Conservation (phyloP, 2,797 vertebrate species). For the Australoheros facetus region DNA sequence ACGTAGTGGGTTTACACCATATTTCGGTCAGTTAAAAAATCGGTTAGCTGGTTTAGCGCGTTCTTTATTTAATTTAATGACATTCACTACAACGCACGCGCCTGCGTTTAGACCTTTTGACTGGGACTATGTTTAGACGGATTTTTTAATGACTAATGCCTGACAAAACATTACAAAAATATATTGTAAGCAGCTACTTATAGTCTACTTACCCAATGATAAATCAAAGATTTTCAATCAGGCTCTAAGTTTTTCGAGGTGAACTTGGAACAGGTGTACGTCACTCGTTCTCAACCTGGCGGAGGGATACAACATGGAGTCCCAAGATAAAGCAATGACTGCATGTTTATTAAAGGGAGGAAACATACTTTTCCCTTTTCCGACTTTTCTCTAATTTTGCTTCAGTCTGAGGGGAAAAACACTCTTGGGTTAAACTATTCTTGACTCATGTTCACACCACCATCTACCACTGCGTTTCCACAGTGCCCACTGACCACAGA, state of each 20-base stretch:
- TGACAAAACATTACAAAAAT: background rate
- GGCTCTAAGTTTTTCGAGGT: background rate
- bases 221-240: background rate
- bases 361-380: background rate
- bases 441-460: slow-evolving; percentile 40
- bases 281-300: background rate
- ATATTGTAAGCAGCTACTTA: background rate
- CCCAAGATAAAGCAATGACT: background rate
- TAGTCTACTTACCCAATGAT: background rate
- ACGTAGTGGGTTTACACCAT: background rate
- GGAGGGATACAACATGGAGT: background rate
- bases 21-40: background rate
- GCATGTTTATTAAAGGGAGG: background rate
- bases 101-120: background rate
- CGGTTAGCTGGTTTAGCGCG: background rate
- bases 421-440: slow-evolving; percentile 11
- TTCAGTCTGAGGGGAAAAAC: background rate
- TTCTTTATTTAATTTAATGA: background rate
- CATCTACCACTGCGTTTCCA: slow-evolving; percentile 3
- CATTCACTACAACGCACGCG: background rate
- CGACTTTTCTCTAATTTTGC: background rate
- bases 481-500: slow-evolving; percentile 69
- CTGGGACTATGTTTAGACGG: background rate
- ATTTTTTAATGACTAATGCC: background rate
- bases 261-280: background rate